Evolutionary conservation across 2,113 vertebrate genomes (phyloP).

Genomic region (Cyanocitta stelleri): DNA sequence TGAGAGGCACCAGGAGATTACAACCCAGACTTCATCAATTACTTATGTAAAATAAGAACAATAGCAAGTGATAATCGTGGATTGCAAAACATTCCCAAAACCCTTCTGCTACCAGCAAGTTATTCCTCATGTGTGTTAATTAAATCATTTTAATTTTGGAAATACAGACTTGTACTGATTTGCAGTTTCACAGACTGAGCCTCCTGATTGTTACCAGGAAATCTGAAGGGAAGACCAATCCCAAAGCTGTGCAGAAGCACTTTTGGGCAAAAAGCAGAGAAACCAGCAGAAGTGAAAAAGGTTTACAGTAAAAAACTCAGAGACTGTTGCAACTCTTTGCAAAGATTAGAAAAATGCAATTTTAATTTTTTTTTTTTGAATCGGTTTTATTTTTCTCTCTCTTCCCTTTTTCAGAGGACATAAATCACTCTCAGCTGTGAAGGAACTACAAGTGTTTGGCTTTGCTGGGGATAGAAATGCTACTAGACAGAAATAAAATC

Average conservation of each 20-base stretch:
- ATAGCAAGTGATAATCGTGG: not conserved
- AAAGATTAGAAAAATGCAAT: not conserved
- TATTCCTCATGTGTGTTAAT: not conserved
- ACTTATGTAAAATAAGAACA: constrained; percentile 14
- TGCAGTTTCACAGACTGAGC: not conserved
- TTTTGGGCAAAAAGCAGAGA: not conserved
- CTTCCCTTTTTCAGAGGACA: not conserved
- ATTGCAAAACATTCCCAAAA: not conserved
- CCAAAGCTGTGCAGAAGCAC: not conserved
- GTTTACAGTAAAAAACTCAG: not conserved
- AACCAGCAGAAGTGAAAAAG: not conserved
- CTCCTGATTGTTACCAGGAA: not conserved
- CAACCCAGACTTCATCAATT: constrained; percentile 2
- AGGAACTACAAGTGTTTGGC: not conserved
- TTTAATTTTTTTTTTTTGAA: not conserved
- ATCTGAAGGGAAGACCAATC: not conserved
- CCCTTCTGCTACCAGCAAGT: not conserved
- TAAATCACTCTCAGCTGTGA: not conserved
- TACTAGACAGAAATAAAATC: not conserved
- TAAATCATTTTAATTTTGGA: not conserved
- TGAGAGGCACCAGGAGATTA: not conserved
- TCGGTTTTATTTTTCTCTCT: not conserved
- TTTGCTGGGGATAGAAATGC: not conserved
- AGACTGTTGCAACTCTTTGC: not conserved
- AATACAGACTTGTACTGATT: not conserved